Base-by-base conservation (phyloP, 2,888 invertebrate genomes). In the Leptarthrus brevirostris region DNA sequence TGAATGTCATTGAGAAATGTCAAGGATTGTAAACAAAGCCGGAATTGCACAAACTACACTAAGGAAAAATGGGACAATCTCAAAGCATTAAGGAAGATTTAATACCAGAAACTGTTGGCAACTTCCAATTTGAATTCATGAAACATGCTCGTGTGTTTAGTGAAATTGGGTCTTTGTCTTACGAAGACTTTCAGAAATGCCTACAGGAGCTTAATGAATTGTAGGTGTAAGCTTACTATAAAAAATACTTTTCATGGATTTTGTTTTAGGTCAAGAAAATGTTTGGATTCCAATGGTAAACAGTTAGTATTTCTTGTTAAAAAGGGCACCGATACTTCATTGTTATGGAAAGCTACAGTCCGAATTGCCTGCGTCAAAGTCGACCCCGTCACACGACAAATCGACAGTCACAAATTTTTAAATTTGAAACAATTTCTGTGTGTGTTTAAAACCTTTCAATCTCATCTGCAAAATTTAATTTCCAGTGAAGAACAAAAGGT, bases 271-370 rank as follows among this genome's bases (percentile, higher is more conserved):
- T 89, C 90, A 0, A 86, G 87, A 75, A 87, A 88, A 78, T 90
- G 88, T 78, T 85, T 88, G 75, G 90, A 90, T 82, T 82, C 86
- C 3, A 86, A 87, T 78, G 90, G 90, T 0, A 89, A 90, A 79
- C 89, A 89, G 80, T 81, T 91, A 26, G 82, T 90, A 44, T 92
- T 92, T 84, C 87, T 88, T 54, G 87, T 92, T 1, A 89, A 90
- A 80, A 87, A 87, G 76, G 90, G 90, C 2, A 88, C 89, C 2
- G 90, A 91, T 80, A 85, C 87, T 0, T 87, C 90, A 0, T 80
- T 90, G 22, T 84, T 91, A 36, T 92, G 92, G 92, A 91, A 90
- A 81, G 90, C 89, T 0, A 90, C 90, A 1, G 89, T 91, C 0
- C 86, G 88, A 81, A 89, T 92, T 77, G 89, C 88, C 26, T 90